Evolutionary conservation across 2,797 vertebrate species (phyloP).

Genomic region (Alfaro cultratus): DNA sequence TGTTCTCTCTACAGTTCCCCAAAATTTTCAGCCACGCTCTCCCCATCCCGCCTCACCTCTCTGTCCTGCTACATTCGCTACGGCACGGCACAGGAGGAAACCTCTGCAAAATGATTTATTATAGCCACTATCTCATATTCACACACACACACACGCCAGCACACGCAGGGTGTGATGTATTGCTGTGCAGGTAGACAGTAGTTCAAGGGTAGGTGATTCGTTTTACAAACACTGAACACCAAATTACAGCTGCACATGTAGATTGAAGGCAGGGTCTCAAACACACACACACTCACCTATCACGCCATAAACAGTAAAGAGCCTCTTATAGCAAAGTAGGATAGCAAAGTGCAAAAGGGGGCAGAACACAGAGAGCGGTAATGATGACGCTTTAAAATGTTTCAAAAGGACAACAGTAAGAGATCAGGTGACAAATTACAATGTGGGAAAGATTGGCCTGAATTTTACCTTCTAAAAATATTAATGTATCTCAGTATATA

Average conservation of each 20-base stretch:
- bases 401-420: not conserved
- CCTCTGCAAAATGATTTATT: constrained; percentile 65
- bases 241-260: constrained; percentile 56
- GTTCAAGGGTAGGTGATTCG: constrained; percentile 67
- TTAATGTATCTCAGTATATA: no score
- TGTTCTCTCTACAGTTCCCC: not conserved
- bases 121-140: constrained; percentile 40
- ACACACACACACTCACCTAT: not conserved
- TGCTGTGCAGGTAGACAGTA: constrained; percentile 52
- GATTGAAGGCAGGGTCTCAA: constrained; percentile 21
- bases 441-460: not conserved
- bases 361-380: not conserved
- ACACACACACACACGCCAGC: constrained; percentile 16
- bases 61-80: constrained; percentile 41
- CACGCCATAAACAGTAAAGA: not conserved
- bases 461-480: not conserved
- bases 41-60: not conserved
- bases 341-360: not conserved
- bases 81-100: constrained; percentile 41
- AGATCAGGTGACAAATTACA: not conserved
- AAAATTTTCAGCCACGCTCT: not conserved
- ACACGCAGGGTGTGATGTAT: constrained; percentile 56
- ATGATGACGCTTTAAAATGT: not conserved
- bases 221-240: constrained; percentile 56
- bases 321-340: not conserved